These are phyloP conservation scores for Mesocentrotus franciscanus DNA, from an alignment of 53 echinoderm and acorn worm genomes.

Conservation along the genomic window DNA sequence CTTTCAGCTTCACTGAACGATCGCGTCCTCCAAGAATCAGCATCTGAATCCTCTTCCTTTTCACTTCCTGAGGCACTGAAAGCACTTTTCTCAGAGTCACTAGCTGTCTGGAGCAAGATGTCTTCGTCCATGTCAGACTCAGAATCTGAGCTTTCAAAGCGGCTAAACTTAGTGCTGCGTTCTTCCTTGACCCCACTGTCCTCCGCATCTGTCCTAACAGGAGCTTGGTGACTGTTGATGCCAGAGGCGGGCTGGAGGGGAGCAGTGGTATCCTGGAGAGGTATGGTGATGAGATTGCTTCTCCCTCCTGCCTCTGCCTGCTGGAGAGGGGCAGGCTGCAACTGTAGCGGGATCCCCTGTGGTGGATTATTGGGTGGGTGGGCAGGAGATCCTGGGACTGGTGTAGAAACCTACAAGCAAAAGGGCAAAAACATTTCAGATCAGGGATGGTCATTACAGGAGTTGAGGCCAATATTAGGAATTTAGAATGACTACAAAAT, in stretches of 20 bases:
- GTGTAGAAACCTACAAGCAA: slow-evolving; percentile 43
- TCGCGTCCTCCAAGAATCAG: slow-evolving; percentile 37
- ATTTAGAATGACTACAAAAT: too few relatives aligned
- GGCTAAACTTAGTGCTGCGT: slow-evolving; percentile 64
- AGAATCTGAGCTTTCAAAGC: slow-evolving; percentile 72
- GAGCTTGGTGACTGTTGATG: not conserved
- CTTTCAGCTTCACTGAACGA: slow-evolving; percentile 34
- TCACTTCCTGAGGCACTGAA: not conserved
- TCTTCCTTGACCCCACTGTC: slow-evolving; percentile 36
- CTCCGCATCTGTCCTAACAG: not conserved
- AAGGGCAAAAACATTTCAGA: not conserved
- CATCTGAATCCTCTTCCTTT: not conserved
- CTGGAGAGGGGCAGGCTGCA: not conserved
- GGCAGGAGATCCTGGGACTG: slow-evolving; percentile 46
- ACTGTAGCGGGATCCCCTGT: not conserved
- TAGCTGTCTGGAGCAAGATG: not conserved
- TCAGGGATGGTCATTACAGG: not conserved
- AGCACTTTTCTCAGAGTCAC: slow-evolving; percentile 22
- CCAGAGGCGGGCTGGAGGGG: not conserved
- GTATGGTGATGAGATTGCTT: slow-evolving; percentile 63
- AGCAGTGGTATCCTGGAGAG: slow-evolving; percentile 47
- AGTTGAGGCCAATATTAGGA: too few relatives aligned
- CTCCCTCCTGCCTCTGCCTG: not conserved
- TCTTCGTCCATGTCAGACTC: slow-evolving; percentile 60
- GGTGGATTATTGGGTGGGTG: not conserved